Conservation (phyloP, 1,140 invertebrate genomes). For the Aphelinus atriplicis region DNA sequence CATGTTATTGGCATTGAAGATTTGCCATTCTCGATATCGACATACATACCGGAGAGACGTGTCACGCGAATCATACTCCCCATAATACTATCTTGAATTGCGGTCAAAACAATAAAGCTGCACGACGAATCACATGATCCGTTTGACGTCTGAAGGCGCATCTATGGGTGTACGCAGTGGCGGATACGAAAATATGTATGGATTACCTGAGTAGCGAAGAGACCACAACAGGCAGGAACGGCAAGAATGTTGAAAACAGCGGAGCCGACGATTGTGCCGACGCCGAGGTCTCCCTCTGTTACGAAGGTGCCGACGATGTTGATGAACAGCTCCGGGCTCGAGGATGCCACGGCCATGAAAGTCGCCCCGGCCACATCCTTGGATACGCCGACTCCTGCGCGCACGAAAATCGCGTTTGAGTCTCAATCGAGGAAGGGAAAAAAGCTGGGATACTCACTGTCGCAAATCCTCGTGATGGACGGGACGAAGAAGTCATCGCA, state of each 20-base stretch:
- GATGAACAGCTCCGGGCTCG: constrained; percentile 72
- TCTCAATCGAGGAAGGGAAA: not conserved
- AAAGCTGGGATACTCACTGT: constrained; percentile 61
- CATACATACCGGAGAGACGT: no score
- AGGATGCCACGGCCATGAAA: constrained; percentile 74
- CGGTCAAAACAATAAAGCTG: no score
- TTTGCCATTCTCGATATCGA: no score
- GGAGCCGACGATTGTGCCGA: constrained; percentile 76
- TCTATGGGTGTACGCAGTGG: no score
- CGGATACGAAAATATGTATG: not conserved
- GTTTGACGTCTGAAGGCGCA: no score
- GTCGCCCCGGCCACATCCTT: constrained; percentile 74
- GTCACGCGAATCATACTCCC: no score
- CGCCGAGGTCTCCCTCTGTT: constrained; percentile 71
- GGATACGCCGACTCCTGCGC: constrained; percentile 62
- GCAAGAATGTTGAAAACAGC: constrained; percentile 78
- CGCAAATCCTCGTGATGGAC: constrained; percentile 70
- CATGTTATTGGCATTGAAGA: no score
- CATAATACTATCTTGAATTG: no score
- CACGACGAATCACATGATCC: no score
- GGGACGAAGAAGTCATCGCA: constrained; percentile 73
- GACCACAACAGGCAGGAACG: constrained; percentile 73
- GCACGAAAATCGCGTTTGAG: not conserved
- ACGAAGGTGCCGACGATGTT: constrained; percentile 70
- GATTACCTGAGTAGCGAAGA: constrained; percentile 69